Evolutionary conservation across 2,113 vertebrate genomes (phyloP).

Genomic region (Oreocharis arfaki): DNA sequence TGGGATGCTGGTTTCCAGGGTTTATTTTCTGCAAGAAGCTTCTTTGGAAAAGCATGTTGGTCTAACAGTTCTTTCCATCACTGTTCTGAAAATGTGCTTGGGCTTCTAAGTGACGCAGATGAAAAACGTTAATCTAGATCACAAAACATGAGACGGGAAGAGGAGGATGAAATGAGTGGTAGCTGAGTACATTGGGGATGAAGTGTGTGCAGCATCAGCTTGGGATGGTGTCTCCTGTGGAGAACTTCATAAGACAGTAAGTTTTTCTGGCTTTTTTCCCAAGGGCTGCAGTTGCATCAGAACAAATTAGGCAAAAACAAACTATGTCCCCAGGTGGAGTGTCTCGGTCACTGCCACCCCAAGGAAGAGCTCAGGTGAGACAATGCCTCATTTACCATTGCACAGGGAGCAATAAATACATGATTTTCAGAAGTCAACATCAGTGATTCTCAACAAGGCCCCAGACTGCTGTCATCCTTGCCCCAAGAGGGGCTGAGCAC

Average conservation of each 20-base stretch:
- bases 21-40: neutral
- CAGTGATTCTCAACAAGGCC: neutral
- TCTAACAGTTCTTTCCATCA: neutral
- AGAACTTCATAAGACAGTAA: neutral
- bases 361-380: slow-evolving; percentile 24
- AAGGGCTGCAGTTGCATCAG: neutral
- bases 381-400: neutral
- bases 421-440: neutral
- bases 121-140: neutral
- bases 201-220: neutral
- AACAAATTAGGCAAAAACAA: neutral
- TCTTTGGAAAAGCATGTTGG: neutral
- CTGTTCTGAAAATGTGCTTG: neutral
- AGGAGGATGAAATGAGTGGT: neutral
- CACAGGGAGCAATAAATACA: neutral
- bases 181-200: neutral
- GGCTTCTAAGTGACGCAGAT: neutral
- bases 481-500: neutral
- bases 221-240: neutral
- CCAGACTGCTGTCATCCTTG: neutral
- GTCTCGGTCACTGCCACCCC: neutral
- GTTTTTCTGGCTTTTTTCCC: neutral
- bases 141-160: neutral
- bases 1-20: neutral
- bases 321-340: neutral